Evolutionary conservation across 2,113 vertebrate genomes (phyloP), one percentile per base, ranked within the genome.

Genomic region (Grus americana): DNA sequence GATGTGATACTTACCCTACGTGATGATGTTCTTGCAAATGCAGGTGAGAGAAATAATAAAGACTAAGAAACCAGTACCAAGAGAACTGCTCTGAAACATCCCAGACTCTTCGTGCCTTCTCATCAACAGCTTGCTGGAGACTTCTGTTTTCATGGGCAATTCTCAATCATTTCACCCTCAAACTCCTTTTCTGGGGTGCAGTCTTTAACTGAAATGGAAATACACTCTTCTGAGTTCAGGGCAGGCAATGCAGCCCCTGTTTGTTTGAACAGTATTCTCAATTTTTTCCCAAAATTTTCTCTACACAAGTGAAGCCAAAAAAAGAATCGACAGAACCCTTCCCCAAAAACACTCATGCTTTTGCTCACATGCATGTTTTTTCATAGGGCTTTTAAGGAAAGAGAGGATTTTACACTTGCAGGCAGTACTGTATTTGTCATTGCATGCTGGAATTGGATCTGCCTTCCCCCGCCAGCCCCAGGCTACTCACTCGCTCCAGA

Each of bases 21-120:
- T 1, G 0, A n/a, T 54, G 27, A 72, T 66, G 13, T 85, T 89
- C 46, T 68, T 91, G 73, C 61, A 92, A 86, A 57, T 63, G 55
- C 73, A 97, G 46, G 54, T 92, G 83, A 81, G 21, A 94, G 46
- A 87, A 92, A 57, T 80, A 79, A 79, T 63, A 72, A 71, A 86
- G 44, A 44, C 32, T 55, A 23, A 49, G 79, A 86, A 91, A 61
- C 20, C 20, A 46, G 21, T 58, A 73, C 29, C 32, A 62, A 83
- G 46, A 72, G 46, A 86, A 54, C 11, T 15, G 16, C 49, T 86
- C n/a, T 36, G 79, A 87, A 91, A 42, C 32, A 30, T 54, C 29
- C 42, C 47, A 68, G 54, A 38, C 6, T 34, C 55, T 90, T 47
- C 87, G 54, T 63, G 20, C 57, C 30, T 93, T 79, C 27, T 49